Conservation (phyloP, 2,113 vertebrate genomes). For the Lichenostomus cassidix region DNA sequence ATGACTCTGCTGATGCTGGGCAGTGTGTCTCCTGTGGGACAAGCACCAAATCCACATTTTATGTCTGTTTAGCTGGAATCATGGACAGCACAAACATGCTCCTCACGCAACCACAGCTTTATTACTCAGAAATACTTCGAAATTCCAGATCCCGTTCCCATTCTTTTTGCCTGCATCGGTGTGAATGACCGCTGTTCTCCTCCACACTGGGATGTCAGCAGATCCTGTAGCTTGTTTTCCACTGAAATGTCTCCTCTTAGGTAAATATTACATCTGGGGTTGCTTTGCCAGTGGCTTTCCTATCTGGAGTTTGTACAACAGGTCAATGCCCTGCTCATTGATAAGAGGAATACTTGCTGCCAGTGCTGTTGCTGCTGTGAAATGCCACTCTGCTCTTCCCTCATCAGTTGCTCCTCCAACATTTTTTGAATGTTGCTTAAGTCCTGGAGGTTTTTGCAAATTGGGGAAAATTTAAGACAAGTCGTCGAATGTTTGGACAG, state of each 20-base stretch:
- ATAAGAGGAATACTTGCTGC: slow-evolving; percentile 52
- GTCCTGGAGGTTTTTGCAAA: neutral
- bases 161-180: slow-evolving; percentile 1
- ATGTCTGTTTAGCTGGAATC: neutral
- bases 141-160: neutral
- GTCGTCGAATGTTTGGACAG: neutral
- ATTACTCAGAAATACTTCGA: slow-evolving; percentile 3
- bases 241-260: slow-evolving; percentile 55
- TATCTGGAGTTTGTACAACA: slow-evolving; percentile 44
- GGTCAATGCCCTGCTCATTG: slow-evolving; percentile 32
- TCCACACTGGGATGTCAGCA: slow-evolving; percentile 47
- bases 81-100: neutral
- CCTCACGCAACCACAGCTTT: neutral
- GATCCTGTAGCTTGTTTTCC: slow-evolving; percentile 63
- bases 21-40: neutral
- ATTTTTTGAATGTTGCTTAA: neutral
- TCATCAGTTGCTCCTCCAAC: neutral
- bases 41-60: neutral
- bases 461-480: neutral
- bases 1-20: neutral
- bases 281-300: slow-evolving; percentile 59
- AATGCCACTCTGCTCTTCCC: neutral
- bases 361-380: slow-evolving; percentile 1
- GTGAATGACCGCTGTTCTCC: slow-evolving; percentile 33
- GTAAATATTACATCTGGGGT: slow-evolving; percentile 63